Conservation (phyloP, 2,888 invertebrate species). For the Opisthograptis luteolata region DNA sequence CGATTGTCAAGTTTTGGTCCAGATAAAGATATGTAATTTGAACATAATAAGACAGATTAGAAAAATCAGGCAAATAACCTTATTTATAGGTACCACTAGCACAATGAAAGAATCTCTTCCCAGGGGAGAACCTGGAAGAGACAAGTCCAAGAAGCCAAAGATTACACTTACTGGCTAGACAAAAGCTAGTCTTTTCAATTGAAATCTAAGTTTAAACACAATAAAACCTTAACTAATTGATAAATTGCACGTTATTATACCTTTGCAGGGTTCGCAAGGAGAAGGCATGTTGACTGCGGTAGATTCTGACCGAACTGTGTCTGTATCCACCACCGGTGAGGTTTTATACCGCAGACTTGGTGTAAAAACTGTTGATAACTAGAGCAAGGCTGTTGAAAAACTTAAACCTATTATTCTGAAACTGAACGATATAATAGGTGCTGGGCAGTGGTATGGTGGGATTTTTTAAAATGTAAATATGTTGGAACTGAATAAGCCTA, state of each 20-base stretch:
- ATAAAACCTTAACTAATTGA: no score
- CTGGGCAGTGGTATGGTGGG: no score
- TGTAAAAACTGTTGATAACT: slow-evolving; percentile 62
- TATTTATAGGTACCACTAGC: no score
- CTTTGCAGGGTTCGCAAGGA: slow-evolving; percentile 85
- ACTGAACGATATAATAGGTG: slow-evolving; percentile 25
- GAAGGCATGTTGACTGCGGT: slow-evolving; percentile 67
- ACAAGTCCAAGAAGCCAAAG: not conserved
- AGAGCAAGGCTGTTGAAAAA: slow-evolving; percentile 68
- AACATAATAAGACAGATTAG: no score
- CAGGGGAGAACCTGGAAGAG: no score
- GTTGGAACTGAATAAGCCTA: not conserved
- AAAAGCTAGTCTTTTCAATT: not conserved
- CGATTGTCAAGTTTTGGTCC: no score
- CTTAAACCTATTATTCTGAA: slow-evolving; percentile 44
- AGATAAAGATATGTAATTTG: no score
- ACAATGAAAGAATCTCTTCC: no score
- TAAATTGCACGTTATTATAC: no score
- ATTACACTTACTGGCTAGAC: not conserved
- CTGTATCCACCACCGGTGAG: slow-evolving; percentile 13
- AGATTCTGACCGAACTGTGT: slow-evolving; percentile 6
- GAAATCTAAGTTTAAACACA: no score
- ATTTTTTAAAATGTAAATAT: slow-evolving; percentile 5
- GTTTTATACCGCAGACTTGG: slow-evolving; percentile 59
- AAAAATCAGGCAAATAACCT: not conserved